Percentiles rank a stretch among this genome's conserved stretches.
Conservation (phyloP, 2,113 vertebrate species). For the Gallinago media region DNA sequence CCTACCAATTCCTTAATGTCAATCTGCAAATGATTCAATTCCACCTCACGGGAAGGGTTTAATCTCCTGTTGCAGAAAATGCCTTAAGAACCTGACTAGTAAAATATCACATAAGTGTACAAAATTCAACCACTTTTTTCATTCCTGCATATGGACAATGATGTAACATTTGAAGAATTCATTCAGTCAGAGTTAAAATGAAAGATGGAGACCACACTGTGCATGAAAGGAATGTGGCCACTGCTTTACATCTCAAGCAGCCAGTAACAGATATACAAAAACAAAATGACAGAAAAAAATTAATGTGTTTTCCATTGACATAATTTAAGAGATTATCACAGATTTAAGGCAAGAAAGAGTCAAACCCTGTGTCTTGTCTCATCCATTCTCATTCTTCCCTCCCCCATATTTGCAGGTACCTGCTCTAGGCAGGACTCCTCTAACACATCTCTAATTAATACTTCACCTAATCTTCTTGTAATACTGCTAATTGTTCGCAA, state of each 20-base stretch:
- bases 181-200: neutral
- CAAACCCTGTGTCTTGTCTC: neutral
- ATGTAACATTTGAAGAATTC: neutral
- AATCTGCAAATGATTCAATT: neutral
- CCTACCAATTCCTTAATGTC: neutral
- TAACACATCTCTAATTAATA: slow-evolving; percentile 76
- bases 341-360: neutral
- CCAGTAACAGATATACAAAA: neutral
- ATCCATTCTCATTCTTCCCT: neutral
- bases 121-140: neutral
- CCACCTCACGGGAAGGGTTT: neutral
- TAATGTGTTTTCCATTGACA: neutral
- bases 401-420: neutral
- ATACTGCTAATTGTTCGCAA: slow-evolving; percentile 77
- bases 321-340: neutral
- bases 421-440: slow-evolving; percentile 40
- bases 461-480: slow-evolving; percentile 74
- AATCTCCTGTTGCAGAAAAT: neutral
- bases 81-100: neutral
- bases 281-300: neutral
- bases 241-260: neutral
- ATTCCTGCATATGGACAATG: neutral
- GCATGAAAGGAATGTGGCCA: neutral
- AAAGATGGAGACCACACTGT: neutral
- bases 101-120: neutral